Evolutionary conservation across 2,888 invertebrate genomes (phyloP).

Genomic region (Pristionchus exspectatus): DNA sequence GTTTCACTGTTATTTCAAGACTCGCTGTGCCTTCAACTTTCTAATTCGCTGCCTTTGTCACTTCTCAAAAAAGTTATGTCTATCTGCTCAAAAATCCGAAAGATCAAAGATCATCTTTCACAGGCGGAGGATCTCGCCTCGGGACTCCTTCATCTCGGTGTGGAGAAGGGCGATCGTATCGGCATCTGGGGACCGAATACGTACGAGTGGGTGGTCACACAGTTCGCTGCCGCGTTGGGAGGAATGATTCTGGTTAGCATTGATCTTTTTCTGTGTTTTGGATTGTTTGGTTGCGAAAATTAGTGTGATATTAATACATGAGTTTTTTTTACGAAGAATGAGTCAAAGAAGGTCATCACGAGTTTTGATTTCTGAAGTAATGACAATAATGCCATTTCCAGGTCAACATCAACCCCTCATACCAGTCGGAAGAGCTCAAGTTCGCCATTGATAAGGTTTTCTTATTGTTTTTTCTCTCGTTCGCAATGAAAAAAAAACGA

Average conservation of each 20-base stretch:
- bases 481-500: neutral
- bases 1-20: slow-evolving; percentile 50
- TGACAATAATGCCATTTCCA: slow-evolving; percentile 76
- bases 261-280: no score
- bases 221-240: slow-evolving; percentile 86
- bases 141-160: slow-evolving; percentile 85
- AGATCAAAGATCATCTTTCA: neutral
- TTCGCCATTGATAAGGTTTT: slow-evolving; percentile 86
- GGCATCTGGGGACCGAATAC: slow-evolving; percentile 85
- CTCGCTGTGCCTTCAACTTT: neutral
- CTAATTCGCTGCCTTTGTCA: neutral
- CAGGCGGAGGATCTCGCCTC: slow-evolving; percentile 85
- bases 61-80: no score
- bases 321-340: no score
- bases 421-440: slow-evolving; percentile 85
- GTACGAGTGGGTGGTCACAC: slow-evolving; percentile 86
- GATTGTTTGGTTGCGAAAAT: no score
- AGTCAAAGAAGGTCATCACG: no score
- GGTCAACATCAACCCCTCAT: slow-evolving; percentile 88
- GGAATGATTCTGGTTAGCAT: slow-evolving; percentile 85
- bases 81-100: neutral
- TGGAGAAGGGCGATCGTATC: slow-evolving; percentile 86
- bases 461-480: neutral
- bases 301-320: neutral
- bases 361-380: neutral